Evolutionary conservation across 2,888 invertebrate genomes (phyloP).

Genomic region (Parapristionchus giblindavisi): DNA sequence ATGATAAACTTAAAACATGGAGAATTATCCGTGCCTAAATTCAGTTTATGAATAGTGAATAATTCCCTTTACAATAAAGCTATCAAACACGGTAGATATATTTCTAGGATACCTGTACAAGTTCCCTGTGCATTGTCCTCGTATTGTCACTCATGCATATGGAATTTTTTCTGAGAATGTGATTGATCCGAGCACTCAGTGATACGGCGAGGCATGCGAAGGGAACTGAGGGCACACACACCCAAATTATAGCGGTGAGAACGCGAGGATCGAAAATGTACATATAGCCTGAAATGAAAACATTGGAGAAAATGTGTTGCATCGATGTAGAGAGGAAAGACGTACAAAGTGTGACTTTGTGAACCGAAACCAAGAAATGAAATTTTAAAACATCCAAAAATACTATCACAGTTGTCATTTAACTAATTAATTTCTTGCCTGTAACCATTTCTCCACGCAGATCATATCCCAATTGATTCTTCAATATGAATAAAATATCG

Average conservation of each 20-base stretch:
- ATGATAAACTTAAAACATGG: too few species aligned
- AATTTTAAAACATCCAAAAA: background rate
- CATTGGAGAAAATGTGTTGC: background rate
- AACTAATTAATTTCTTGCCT: background rate
- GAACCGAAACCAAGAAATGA: too few species aligned
- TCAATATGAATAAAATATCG: background rate
- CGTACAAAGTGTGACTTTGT: background rate
- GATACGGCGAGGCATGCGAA: slow-evolving; percentile 4
- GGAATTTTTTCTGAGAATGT: background rate
- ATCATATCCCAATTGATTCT: background rate
- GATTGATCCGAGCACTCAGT: background rate
- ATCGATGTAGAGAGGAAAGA: background rate
- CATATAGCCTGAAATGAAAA: background rate
- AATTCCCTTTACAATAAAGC: too few species aligned
- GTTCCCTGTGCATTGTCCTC: slow-evolving; percentile 2
- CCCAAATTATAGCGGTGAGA: background rate
- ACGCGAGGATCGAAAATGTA: slow-evolving; percentile 5
- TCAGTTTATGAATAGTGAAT: too few species aligned
- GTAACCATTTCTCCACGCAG: slow-evolving; percentile 1
- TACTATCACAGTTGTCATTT: too few species aligned
- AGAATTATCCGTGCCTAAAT: too few species aligned
- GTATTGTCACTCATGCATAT: slow-evolving; percentile 14
- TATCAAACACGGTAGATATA: background rate
- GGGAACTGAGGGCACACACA: background rate
- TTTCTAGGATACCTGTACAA: background rate